Evolutionary conservation across 2,888 invertebrate species (phyloP).

Genomic region (Drosophila borborema): DNA sequence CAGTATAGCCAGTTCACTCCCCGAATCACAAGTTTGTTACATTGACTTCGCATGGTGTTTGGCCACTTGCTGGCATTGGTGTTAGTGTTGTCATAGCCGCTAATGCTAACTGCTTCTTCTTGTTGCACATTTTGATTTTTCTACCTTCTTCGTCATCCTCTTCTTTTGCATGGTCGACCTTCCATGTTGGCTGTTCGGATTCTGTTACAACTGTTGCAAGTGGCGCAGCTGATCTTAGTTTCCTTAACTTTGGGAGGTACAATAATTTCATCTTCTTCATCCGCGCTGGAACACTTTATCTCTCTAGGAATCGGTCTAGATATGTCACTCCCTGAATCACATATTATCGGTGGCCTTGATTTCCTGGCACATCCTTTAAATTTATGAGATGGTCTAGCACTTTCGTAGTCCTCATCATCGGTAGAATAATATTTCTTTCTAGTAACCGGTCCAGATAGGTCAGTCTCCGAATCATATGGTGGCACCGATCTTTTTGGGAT

Average conservation of each 20-base stretch:
- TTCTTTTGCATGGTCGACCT: background rate
- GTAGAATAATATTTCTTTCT: background rate
- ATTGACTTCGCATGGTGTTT: background rate
- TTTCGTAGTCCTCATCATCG: background rate
- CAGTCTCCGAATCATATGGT: background rate
- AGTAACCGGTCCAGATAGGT: background rate
- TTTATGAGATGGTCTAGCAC: background rate
- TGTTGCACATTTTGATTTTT: background rate
- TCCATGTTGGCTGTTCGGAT: background rate
- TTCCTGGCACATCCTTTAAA: background rate
- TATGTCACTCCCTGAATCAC: background rate
- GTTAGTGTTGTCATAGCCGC: background rate
- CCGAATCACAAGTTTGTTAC: background rate
- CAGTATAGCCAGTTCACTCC: background rate
- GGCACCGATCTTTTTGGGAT: background rate
- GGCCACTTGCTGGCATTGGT: background rate
- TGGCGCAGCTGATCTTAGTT: background rate
- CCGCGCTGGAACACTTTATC: background rate
- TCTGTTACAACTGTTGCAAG: background rate
- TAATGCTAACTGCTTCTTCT: background rate
- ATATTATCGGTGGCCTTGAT: background rate
- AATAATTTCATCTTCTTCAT: background rate
- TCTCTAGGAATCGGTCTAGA: background rate
- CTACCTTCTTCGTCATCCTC: background rate
- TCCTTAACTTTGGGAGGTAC: background rate